Percentiles rank a stretch among this genome's conserved stretches.
Evolutionary conservation across 2,888 invertebrate species (phyloP).

Genomic region (Cosmia trapezina): DNA sequence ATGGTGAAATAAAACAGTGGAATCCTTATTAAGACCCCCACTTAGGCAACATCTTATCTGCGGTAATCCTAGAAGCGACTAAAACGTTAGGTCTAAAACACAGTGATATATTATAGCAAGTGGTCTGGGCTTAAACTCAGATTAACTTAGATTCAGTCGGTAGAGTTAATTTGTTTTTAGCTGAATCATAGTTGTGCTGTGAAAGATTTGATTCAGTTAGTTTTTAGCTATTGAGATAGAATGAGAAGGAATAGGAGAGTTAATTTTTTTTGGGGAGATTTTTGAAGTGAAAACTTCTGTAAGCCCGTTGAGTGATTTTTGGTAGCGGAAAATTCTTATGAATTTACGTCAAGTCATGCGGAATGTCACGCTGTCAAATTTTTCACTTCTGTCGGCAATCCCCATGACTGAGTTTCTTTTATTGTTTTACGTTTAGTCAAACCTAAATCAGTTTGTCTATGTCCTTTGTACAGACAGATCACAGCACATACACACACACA

Average conservation of each 20-base stretch:
- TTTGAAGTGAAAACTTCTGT: too few species aligned
- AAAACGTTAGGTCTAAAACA: conserved; percentile 67
- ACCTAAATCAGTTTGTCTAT: neutral
- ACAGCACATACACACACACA: too few species aligned
- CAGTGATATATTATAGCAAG: conserved; percentile 65
- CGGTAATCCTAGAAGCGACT: conserved; percentile 67
- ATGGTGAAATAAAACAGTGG: conserved; percentile 62
- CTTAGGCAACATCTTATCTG: conserved; percentile 70
- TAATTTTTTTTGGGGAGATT: neutral
- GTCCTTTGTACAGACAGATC: neutral
- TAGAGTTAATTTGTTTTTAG: conserved; percentile 59
- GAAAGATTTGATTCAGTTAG: conserved; percentile 35
- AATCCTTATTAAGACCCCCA: conserved; percentile 66
- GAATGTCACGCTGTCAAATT: too few species aligned
- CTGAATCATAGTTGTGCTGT: conserved; percentile 38
- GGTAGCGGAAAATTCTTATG: too few species aligned
- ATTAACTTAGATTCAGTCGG: conserved; percentile 65
- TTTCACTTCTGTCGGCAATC: too few species aligned
- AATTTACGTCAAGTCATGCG: too few species aligned
- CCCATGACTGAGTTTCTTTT: neutral
- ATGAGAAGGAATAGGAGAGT: neutral
- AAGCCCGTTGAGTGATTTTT: too few species aligned
- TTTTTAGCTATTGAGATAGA: neutral
- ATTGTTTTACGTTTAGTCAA: neutral
- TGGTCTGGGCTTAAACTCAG: conserved; percentile 63